Evolutionary conservation across 2,888 invertebrate species (phyloP).

Genomic region (Monoplex corrugatus): DNA sequence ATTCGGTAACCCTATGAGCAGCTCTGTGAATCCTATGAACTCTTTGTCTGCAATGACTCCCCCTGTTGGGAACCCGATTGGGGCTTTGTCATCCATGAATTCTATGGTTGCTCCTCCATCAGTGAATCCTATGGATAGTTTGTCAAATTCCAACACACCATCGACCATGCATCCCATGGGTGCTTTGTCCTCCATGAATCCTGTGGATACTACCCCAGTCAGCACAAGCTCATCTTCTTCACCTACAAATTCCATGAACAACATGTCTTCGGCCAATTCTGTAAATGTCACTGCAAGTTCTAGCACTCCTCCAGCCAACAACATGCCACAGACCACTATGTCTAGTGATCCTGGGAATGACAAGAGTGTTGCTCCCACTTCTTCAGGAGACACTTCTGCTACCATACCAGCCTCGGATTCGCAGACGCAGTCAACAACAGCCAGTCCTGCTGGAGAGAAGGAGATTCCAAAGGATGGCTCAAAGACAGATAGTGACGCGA

Average conservation of each 20-base stretch:
- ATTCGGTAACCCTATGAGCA: constrained; percentile 12
- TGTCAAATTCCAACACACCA: not conserved
- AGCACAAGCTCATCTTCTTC: not conserved
- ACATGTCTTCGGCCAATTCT: not conserved
- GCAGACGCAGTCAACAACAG: not conserved
- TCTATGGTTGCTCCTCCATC: not conserved
- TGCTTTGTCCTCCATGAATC: constrained; percentile 25
- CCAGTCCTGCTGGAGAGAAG: not conserved
- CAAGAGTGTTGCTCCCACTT: not conserved
- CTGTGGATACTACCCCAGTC: not conserved
- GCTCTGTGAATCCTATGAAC: constrained; percentile 33
- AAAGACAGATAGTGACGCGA: not conserved
- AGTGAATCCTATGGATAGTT: not conserved
- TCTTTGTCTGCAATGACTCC: constrained; percentile 18
- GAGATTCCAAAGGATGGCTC: constrained; percentile 9
- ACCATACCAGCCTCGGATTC: not conserved
- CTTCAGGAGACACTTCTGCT: not conserved
- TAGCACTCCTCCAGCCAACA: not conserved
- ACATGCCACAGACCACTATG: not conserved
- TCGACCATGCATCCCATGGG: constrained; percentile 10
- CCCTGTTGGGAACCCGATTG: not conserved
- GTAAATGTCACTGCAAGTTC: not conserved
- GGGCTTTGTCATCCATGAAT: not conserved
- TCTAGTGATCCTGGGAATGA: not conserved
- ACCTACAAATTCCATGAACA: not conserved